Percentiles rank a stretch among this genome's conserved stretches.
Conservation (phyloP, 2,888 invertebrate genomes). For the Agrilus biguttatus region DNA sequence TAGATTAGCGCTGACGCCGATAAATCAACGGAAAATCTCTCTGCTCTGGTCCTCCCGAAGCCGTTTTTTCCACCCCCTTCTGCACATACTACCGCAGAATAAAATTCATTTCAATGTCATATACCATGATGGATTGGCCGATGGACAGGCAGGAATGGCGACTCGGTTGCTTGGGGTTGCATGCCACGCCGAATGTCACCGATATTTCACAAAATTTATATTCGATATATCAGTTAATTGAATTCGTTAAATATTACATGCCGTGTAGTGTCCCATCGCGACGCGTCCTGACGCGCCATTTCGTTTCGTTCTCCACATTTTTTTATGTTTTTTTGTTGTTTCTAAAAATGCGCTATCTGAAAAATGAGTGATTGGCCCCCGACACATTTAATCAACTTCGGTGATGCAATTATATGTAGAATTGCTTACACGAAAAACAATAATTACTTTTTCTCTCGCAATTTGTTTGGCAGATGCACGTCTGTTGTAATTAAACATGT, state of each 20-base stretch:
- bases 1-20: constrained; percentile 34
- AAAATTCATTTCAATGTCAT: constrained; percentile 30
- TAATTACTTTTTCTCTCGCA: too few species aligned
- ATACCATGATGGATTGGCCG: constrained; percentile 28
- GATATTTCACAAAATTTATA: constrained; percentile 25
- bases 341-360: too few species aligned
- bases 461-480: too few species aligned
- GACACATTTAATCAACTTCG: background rate
- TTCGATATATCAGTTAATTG: constrained; percentile 28
- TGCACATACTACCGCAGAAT: constrained; percentile 30
- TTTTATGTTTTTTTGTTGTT: too few species aligned
- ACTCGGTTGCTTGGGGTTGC: constrained; percentile 14
- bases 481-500: too few species aligned
- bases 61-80: constrained; percentile 7
- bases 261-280: background rate
- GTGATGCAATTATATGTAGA: background rate
- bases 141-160: constrained; percentile 27
- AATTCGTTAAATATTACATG: constrained; percentile 23
- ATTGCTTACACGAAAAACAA: too few species aligned
- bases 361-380: background rate
- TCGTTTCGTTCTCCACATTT: too few species aligned
- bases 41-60: constrained; percentile 17
- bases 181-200: constrained; percentile 20
- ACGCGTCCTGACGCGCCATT: background rate
- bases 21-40: constrained; percentile 34